Evolutionary conservation across 1,140 invertebrate species (phyloP).

Genomic region (Ruditapes philippinarum): DNA sequence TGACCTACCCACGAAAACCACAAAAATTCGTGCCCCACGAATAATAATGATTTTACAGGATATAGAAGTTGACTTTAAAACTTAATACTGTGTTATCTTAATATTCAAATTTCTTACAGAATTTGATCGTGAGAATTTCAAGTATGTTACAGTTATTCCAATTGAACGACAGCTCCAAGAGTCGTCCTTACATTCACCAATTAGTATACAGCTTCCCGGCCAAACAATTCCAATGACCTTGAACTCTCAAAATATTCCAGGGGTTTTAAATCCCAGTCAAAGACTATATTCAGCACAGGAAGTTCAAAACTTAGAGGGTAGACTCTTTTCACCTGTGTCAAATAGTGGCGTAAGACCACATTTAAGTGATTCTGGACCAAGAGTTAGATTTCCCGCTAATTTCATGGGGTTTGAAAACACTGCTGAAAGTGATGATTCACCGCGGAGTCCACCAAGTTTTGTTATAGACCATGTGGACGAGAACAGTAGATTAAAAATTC

Average conservation of each 20-base stretch:
- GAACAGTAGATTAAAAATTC: constrained; percentile 40
- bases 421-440: constrained; percentile 2
- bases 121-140: constrained; percentile 51
- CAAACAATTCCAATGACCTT: constrained; percentile 45
- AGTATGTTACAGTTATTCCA: constrained; percentile 76
- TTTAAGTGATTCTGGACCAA: background rate
- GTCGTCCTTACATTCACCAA: constrained; percentile 27
- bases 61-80: too few species aligned
- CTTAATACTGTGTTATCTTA: too few species aligned
- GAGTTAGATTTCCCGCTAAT: constrained; percentile 38
- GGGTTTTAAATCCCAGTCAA: background rate
- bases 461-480: background rate
- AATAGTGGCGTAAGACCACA: background rate
- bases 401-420: constrained; percentile 2
- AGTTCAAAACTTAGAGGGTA: background rate
- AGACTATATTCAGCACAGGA: background rate
- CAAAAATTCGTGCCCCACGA: too few species aligned
- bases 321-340: constrained; percentile 7
- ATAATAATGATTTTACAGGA: too few species aligned
- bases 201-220: constrained; percentile 48
- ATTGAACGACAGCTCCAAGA: constrained; percentile 59
- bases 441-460: constrained; percentile 45
- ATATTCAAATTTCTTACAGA: background rate
- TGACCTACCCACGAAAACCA: too few species aligned
- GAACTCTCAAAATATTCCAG: background rate